Evolutionary conservation across 1,140 invertebrate genomes (phyloP), one percentile per base, ranked within the genome.

Genomic region (Galleria mellonella): DNA sequence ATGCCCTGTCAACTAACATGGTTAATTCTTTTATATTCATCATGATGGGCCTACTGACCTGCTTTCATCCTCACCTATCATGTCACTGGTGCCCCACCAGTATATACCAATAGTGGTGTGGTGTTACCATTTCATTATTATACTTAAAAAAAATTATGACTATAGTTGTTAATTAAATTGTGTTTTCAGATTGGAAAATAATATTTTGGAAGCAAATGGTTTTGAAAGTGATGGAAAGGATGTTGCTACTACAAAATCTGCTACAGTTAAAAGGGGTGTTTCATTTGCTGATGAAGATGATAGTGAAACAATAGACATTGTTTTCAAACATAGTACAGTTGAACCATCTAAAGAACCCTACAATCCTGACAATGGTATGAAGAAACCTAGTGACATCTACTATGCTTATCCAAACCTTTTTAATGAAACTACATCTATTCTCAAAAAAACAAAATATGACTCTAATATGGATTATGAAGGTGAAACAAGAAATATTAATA

Each of bases 321-420:
- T 56, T 41, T 86, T 86, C 47, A 66, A 58, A 30, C 85, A 87
- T 51, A 73, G 69, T 54, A 47, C 70, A 38, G 38, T 61, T 49
- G 44, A 64, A 44, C 57, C 67, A 36, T 36, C 36, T 12, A 55
- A 14, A 23, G 33, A 57, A 46, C 53, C 58, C 30, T 83, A 72
- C 54, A 44, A 72, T 38, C 45, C 55, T 33, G 29, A 55, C 29
- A 67, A 61, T 43, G 74, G 72, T 7, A 73, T 87, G 29, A 44
- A 33, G 36, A 84, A 74, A 52, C 85, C 85, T 30, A 76, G 74
- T 58, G 83, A 87, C 60, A 57, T 87, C 40, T 84, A 86, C 59
- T 47, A 64, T 52, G 64, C 60, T 12, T 77, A 62, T 50, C 45
- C 65, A 27, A 47, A 62, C 43, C 47, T 62, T n/a, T 71, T 78